phyloP scores from a whole-genome alignment of 2,113 vertebrate species.

The Heloderma charlesbogerti region DNA sequence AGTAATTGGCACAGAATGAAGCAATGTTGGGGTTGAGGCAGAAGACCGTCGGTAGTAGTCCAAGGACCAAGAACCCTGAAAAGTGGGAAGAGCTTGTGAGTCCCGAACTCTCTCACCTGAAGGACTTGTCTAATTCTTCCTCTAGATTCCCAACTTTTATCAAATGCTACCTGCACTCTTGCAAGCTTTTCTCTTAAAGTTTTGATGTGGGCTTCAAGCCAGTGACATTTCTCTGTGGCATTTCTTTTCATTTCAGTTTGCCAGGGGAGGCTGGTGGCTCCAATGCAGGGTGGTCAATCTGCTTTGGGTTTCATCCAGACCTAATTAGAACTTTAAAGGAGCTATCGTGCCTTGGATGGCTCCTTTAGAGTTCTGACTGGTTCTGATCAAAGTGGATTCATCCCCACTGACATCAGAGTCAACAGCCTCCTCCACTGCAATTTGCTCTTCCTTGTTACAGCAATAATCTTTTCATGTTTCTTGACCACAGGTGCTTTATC shows the following conservation, averaged over 20 bases:
- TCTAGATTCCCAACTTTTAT: not conserved
- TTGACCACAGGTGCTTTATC: not conserved
- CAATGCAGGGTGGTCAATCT: too few relatives aligned
- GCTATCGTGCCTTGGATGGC: too few relatives aligned
- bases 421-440: too few relatives aligned
- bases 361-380: too few relatives aligned
- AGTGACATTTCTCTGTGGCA: not conserved
- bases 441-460: not conserved
- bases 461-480: not conserved
- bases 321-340: too few relatives aligned
- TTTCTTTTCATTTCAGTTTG: not conserved
- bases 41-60: not conserved
- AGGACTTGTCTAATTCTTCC: not conserved
- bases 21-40: not conserved
- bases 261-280: too few relatives aligned
- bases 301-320: too few relatives aligned
- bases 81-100: not conserved
- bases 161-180: not conserved
- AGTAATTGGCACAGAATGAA: not conserved
- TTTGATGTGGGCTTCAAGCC: not conserved
- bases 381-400: too few relatives aligned
- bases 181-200: not conserved
- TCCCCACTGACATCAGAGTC: too few relatives aligned
- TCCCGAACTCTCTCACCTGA: not conserved
- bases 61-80: not conserved